Conservation (phyloP, 2,888 invertebrate genomes). For the Mimachlamys varia region DNA sequence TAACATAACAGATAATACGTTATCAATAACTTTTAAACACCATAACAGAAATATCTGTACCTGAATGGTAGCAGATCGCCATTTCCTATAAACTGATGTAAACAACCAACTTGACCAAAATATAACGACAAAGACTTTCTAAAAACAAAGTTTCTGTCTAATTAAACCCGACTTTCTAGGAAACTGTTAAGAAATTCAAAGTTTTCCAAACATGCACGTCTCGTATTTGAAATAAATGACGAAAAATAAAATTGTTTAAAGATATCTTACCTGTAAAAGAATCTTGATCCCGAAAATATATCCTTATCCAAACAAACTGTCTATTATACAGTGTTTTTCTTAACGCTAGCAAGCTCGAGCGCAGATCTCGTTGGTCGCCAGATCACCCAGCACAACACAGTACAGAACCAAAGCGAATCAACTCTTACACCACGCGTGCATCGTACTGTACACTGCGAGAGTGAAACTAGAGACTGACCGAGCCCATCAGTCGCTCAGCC, state of each 20-base stretch:
- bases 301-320: slow-evolving; percentile 21
- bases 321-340: not conserved
- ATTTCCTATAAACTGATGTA: no score
- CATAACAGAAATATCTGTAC: no score
- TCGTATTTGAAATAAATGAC: no score
- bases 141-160: no score
- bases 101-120: no score
- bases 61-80: no score
- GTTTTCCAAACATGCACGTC: no score
- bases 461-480: slow-evolving; percentile 34
- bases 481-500: slow-evolving; percentile 11
- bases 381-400: not conserved
- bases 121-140: no score
- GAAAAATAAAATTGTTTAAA: not conserved
- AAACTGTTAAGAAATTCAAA: no score
- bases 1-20: no score
- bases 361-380: not conserved
- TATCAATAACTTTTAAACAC: no score
- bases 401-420: slow-evolving; percentile 15
- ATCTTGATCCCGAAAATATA: not conserved
- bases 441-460: slow-evolving; percentile 26
- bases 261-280: not conserved
- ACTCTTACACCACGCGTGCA: not conserved
- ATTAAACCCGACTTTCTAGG: no score
- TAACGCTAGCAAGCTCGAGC: not conserved